A percentile compares a stretch with the other conserved stretches of the same genome.
Evolutionary conservation across 2,797 vertebrate species (phyloP).

Genomic region (Pseudochirops cupreus): DNA sequence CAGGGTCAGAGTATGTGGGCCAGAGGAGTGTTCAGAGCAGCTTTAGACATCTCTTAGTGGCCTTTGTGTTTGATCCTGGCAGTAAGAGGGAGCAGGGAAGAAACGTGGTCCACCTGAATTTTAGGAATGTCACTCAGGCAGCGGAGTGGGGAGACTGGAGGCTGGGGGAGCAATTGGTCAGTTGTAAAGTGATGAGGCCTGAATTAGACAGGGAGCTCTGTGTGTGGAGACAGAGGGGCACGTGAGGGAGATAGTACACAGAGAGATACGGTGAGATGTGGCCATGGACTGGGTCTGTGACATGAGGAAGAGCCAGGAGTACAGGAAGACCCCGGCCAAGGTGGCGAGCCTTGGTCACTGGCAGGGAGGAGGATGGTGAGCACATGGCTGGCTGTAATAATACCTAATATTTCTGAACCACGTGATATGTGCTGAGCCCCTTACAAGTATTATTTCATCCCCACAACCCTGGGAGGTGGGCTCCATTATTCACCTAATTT

Average conservation of each 20-base stretch:
- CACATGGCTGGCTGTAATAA: no score
- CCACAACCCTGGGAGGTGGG: not conserved
- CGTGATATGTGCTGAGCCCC: no score
- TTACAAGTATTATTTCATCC: not conserved
- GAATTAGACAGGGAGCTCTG: not conserved
- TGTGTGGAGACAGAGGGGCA: not conserved
- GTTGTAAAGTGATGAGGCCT: not conserved
- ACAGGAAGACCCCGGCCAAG: not conserved
- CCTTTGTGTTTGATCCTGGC: not conserved
- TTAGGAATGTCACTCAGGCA: not conserved
- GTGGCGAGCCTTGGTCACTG: no score
- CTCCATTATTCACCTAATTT: not conserved
- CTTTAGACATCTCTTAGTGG: no score
- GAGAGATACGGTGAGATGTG: no score
- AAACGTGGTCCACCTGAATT: not conserved
- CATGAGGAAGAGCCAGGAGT: no score
- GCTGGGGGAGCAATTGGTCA: fast-evolving
- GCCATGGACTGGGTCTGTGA: not conserved
- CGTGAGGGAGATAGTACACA: no score
- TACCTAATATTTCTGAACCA: not conserved
- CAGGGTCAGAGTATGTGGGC: not conserved
- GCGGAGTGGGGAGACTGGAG: not conserved
- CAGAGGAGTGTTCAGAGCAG: not conserved
- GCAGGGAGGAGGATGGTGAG: no score
- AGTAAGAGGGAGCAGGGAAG: not conserved